These are phyloP conservation scores for Patella vulgata DNA, from an alignment of 1,140 invertebrate genomes.

Conservation along the genomic window DNA sequence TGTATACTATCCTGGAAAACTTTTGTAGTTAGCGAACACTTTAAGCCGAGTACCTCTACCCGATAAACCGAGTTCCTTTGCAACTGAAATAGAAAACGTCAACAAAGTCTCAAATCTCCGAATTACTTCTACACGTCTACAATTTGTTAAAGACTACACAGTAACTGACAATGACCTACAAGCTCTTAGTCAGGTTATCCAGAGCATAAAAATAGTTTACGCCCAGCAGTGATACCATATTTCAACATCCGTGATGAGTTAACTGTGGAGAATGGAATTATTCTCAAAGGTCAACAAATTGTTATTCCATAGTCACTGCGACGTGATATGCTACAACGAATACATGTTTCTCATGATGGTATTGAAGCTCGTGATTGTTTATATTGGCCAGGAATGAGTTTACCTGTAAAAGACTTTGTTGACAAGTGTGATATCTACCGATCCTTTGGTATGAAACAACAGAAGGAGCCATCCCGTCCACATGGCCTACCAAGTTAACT, in stretches of 20 bases:
- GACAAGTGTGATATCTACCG: background rate
- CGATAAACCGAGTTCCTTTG: background rate
- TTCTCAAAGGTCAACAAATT: constrained; percentile 12
- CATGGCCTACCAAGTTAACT: background rate
- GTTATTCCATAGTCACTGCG: constrained; percentile 3
- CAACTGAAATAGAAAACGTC: background rate
- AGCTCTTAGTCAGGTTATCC: background rate
- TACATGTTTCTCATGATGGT: constrained; percentile 12
- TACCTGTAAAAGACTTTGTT: no score
- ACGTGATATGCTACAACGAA: background rate
- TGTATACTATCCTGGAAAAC: constrained; percentile 30
- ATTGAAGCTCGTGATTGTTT: constrained; percentile 2
- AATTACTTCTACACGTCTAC: no score
- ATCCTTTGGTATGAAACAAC: background rate
- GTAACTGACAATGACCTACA: no score
- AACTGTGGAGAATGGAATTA: constrained; percentile 1
- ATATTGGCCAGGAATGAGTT: no score
- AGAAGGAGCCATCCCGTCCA: constrained; percentile 1
- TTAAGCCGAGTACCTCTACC: constrained; percentile 27
- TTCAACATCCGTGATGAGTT: constrained; percentile 6
- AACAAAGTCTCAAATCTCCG: no score
- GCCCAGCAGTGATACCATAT: background rate
- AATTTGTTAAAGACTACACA: no score
- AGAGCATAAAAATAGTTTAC: background rate
- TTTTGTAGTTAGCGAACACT: constrained; percentile 30